Conservation (phyloP, 2,888 invertebrate species). For the Drosophila yooni region DNA sequence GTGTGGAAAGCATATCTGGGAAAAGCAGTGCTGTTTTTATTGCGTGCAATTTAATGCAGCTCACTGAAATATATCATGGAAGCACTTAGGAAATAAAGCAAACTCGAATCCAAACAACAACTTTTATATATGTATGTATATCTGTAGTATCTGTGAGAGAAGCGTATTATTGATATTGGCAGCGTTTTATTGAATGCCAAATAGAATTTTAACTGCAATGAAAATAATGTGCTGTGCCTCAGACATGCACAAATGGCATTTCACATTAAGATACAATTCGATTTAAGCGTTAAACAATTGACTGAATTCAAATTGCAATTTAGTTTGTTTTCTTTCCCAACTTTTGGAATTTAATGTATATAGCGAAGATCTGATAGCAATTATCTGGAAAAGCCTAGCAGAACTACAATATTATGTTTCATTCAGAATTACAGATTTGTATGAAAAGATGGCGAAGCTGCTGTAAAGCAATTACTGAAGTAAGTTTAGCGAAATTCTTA, state of each 20-base stretch:
- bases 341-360: not conserved
- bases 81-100: constrained; percentile 15
- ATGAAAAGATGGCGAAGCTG: constrained; percentile 4
- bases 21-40: constrained; percentile 14
- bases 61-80: constrained; percentile 23
- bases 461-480: not conserved
- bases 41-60: constrained; percentile 35
- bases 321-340: not conserved
- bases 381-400: not conserved
- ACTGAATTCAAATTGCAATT: not conserved
- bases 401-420: not conserved
- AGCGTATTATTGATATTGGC: constrained; percentile 5
- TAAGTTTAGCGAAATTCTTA: not conserved
- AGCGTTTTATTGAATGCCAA: constrained; percentile 13
- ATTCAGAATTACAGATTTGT: not conserved
- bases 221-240: not conserved
- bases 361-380: not conserved
- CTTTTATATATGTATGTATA: constrained; percentile 16
- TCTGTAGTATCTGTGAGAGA: not conserved
- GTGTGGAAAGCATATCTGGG: constrained; percentile 15
- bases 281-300: not conserved
- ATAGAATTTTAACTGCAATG: not conserved
- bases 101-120: constrained; percentile 2
- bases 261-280: not conserved
- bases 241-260: not conserved